Evolutionary conservation across 2,888 invertebrate species (phyloP).

Genomic region (Lycaena phlaeas): DNA sequence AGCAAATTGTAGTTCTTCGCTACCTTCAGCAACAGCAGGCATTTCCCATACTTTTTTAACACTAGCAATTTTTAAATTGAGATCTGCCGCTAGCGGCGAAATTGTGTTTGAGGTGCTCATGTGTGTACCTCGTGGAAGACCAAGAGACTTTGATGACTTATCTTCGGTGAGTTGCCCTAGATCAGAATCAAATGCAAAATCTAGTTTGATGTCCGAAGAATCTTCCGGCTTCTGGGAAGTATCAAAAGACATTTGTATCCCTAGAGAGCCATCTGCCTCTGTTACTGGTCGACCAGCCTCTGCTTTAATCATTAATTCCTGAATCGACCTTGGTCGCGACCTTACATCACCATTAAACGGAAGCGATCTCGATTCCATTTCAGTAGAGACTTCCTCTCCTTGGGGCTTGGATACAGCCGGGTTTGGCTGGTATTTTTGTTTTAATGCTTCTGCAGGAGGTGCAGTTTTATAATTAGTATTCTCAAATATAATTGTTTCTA

Average conservation of each 20-base stretch:
- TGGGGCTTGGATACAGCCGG: slow-evolving; percentile 56
- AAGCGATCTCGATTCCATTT: slow-evolving; percentile 59
- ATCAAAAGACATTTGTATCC: slow-evolving; percentile 80
- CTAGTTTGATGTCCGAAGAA: slow-evolving; percentile 90
- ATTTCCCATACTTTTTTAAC: slow-evolving; percentile 94
- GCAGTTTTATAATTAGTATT: slow-evolving; percentile 91
- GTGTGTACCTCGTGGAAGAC: slow-evolving; percentile 73
- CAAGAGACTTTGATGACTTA: slow-evolving; percentile 69
- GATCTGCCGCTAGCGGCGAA: slow-evolving; percentile 88
- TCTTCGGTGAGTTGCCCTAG: slow-evolving; percentile 83
- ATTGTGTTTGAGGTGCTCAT: slow-evolving; percentile 80
- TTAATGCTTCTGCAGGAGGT: slow-evolving; percentile 77
- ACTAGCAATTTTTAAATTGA: slow-evolving; percentile 94
- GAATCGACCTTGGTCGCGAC: slow-evolving; percentile 53
- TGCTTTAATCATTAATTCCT: slow-evolving; percentile 48
- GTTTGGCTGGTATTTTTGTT: slow-evolving; percentile 73
- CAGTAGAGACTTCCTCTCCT: slow-evolving; percentile 60
- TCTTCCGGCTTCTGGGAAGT: slow-evolving; percentile 77
- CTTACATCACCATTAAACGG: slow-evolving; percentile 60
- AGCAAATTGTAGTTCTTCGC: slow-evolving; percentile 61
- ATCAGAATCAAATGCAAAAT: slow-evolving; percentile 91
- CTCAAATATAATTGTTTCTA: slow-evolving; percentile 92
- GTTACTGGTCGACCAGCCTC: slow-evolving; percentile 43
- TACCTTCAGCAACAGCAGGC: slow-evolving; percentile 78
- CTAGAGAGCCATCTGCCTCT: slow-evolving; percentile 59